Conservation (phyloP, 1,140 invertebrate species). For the Drosophila arawakana region DNA sequence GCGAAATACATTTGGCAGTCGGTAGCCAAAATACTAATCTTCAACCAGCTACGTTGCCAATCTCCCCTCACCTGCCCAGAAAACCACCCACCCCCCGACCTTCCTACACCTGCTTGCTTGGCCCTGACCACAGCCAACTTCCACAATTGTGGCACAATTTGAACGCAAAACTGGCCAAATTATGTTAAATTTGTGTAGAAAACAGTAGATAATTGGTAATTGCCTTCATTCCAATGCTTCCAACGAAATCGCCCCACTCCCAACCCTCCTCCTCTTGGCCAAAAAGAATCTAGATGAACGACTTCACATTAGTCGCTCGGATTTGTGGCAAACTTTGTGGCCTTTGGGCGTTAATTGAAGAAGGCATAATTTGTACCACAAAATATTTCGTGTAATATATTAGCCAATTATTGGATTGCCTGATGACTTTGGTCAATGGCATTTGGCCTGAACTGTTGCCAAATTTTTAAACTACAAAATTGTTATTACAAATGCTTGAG, state of each 20-base stretch:
- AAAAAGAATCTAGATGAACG: slow-evolving; percentile 47
- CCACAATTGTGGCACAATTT: slow-evolving; percentile 79
- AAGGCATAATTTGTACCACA: slow-evolving; percentile 66
- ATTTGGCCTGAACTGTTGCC: slow-evolving; percentile 35
- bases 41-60: slow-evolving; percentile 29
- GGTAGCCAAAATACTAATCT: slow-evolving; percentile 80
- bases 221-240: slow-evolving; percentile 65
- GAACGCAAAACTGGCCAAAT: slow-evolving; percentile 82
- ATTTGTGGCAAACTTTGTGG: slow-evolving; percentile 40
- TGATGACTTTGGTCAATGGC: slow-evolving; percentile 46
- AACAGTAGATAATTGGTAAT: slow-evolving; percentile 84
- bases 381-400: slow-evolving; percentile 47
- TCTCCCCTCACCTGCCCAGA: background rate
- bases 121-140: slow-evolving; percentile 84
- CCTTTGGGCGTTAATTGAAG: slow-evolving; percentile 76
- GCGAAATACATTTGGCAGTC: slow-evolving; percentile 74
- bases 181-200: slow-evolving; percentile 84
- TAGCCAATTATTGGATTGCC: slow-evolving; percentile 52
- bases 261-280: slow-evolving; percentile 4
- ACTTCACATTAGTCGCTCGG: slow-evolving; percentile 52
- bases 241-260: no score
- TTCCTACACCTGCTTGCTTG: slow-evolving; percentile 39
- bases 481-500: background rate
- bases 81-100: background rate
- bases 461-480: slow-evolving; percentile 3